Evolutionary conservation across 1,140 invertebrate genomes (phyloP), one percentile per base, ranked within the genome.

Genomic region (Capitella teleta): DNA sequence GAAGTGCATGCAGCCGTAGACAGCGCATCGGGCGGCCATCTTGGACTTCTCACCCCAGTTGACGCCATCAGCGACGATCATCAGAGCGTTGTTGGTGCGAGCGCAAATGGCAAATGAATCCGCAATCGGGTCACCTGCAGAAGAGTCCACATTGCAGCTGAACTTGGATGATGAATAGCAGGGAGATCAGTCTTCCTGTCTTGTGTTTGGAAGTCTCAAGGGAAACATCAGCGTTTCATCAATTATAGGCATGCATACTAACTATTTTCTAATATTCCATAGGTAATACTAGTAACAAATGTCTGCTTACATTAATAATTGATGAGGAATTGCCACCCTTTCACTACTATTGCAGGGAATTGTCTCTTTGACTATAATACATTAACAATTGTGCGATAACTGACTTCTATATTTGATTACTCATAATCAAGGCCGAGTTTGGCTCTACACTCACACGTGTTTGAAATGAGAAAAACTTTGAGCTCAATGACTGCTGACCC

Each of bases 11-110:
- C 83, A 84, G 8, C 87, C 89, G 62, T 90, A 84, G 6, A 93
- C 78, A 8, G 88, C 89, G 52, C 86, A 87, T 53, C 86, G 76
- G 6, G 87, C 87, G n/a, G 88, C 88, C 47, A 92, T 74, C 46
- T 84, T 79, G 26, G 88, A 86, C 61, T 87, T 87, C 61, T 86
- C 82, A 43, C 89, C 89, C 89, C 89, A 93, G 74, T 94, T 93
- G 0, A 93, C 89, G 30, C 90, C 89, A 77, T 93, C 89, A 12
- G 87, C 90, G 40, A 94, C 76, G 28, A 84, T 82, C 59, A 93
- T 72, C 51, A 91, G 79, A 3, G 83, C 82, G 53, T 82, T 86
- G 68, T 91, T 85, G 38, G 78, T 78, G 34, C 87, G 74, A 3
- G 84, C 80, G 55, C 86, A 81, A 36, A 93, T 75, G 2, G 83